Evolutionary conservation across 2,888 invertebrate species (phyloP).

Genomic region (Teinopalpus imperialis): DNA sequence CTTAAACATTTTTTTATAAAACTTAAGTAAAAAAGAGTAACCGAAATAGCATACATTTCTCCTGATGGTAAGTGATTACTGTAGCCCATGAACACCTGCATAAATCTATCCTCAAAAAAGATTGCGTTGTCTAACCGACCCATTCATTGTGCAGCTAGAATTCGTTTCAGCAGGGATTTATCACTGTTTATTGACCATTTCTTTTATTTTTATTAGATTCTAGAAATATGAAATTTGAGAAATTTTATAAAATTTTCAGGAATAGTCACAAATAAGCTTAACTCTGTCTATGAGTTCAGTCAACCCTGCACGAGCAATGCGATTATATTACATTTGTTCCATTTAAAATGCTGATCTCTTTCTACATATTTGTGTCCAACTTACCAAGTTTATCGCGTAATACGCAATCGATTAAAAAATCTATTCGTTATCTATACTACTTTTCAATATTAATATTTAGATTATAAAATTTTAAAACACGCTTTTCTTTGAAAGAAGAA

Average conservation of each 20-base stretch:
- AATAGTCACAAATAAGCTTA: conserved; percentile 18
- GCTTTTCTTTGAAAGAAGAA: no score
- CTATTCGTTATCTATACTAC: conserved; percentile 14
- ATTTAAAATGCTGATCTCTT: conserved; percentile 44
- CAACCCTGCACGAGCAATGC: conserved; percentile 46
- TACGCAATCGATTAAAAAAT: conserved; percentile 12
- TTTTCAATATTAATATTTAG: conserved; percentile 13
- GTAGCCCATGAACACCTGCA: no score
- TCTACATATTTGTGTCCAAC: neutral
- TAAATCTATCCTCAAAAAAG: no score
- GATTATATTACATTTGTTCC: conserved; percentile 39
- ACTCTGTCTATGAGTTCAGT: conserved; percentile 39
- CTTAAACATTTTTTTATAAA: no score
- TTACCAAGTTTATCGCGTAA: conserved; percentile 6
- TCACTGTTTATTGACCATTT: no score
- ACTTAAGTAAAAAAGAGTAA: no score
- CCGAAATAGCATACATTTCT: no score
- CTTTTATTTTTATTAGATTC: no score
- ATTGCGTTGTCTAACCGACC: no score
- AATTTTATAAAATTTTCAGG: conserved; percentile 3
- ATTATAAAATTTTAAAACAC: conserved; percentile 10
- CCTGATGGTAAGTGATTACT: no score
- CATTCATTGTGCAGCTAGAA: no score
- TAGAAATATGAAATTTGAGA: conserved; percentile 12
- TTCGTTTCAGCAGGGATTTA: no score